Evolutionary conservation across 2,797 vertebrate species (phyloP), one percentile per base, ranked within the genome.

Genomic region (Percopsis omiscomaycus): DNA sequence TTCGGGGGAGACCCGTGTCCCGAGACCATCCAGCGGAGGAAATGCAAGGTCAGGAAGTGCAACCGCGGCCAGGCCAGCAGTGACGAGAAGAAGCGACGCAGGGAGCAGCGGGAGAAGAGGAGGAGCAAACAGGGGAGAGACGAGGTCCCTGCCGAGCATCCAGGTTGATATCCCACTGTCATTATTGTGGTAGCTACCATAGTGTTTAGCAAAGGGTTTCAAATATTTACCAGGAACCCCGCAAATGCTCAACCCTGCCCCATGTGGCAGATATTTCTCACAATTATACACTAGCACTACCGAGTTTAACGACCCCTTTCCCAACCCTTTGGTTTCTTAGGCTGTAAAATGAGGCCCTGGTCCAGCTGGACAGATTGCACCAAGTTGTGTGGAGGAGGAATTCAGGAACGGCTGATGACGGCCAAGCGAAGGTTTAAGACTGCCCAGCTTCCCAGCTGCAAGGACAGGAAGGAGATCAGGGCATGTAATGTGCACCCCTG

Each of bases 381-480:
- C 83, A 96, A 97, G 37, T 80, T 92, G 16, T 99, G 98, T 0
- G 95, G 96, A 0, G 97, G 97, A 1, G 98, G 98, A 22, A 98
- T 99, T 80, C 96, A 99, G 75, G 96, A 99, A 67, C 93, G 97
- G 49, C 94, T 95, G 80, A 98, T 98, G 95, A 94, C 93, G 0
- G 96, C 96, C 27, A 98, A 97, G 93, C 97, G 94, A 89, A 94
- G 94, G 84, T 95, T 95, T 88, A 98, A 95, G 92, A 94, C 91
- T 55, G 87, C 93, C 67, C 95, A 97, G 88, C 91, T 97, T 59
- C 93, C 94, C 76, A 98, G 96, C 84, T 99, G 98, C 90, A 98
- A 96, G 88, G 96, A 99, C 93, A 96, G 96, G 90, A 99, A 98
- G 86, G 97, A 99, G 91, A 95, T 99, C 77, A 92, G 96, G 67